A percentile compares a stretch with the other conserved stretches of the same genome.
Evolutionary conservation across 1,140 invertebrate species (phyloP).

Genomic region (Caenorhabditis inopinata): DNA sequence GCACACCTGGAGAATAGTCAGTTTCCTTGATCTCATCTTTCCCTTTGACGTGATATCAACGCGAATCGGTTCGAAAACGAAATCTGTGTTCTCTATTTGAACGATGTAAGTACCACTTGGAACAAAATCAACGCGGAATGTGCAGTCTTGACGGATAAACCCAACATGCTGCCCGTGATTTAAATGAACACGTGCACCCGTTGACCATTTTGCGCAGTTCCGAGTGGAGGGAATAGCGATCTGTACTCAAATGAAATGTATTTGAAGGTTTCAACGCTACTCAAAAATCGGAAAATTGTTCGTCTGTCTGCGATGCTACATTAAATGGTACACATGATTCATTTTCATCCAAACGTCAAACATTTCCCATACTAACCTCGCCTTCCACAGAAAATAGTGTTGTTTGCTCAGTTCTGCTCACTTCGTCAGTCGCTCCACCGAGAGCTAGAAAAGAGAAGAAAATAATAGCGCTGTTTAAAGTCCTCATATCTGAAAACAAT

Average conservation of each 20-base stretch:
- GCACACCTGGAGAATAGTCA: slow-evolving; percentile 87
- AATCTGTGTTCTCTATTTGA: slow-evolving; percentile 80
- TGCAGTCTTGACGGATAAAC: slow-evolving; percentile 76
- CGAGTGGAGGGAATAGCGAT: slow-evolving; percentile 22
- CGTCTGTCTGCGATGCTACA: too few relatives aligned
- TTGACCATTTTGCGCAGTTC: slow-evolving; percentile 52
- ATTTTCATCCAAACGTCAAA: slow-evolving; percentile 13
- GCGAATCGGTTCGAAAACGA: slow-evolving; percentile 83
- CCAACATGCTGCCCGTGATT: slow-evolving; percentile 64
- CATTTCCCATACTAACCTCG: not conserved
- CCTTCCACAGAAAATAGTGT: slow-evolving; percentile 33
- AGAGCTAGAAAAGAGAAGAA: not conserved
- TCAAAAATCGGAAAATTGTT: too few relatives aligned
- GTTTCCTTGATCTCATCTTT: slow-evolving; percentile 87
- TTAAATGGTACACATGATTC: too few relatives aligned
- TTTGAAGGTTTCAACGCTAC: too few relatives aligned
- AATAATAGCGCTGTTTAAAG: not conserved
- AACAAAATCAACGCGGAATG: slow-evolving; percentile 83
- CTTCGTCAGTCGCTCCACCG: not conserved
- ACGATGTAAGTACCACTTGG: slow-evolving; percentile 91
- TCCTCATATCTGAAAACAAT: not conserved
- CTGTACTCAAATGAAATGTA: too few relatives aligned
- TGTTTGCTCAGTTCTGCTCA: slow-evolving; percentile 11
- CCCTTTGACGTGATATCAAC: slow-evolving; percentile 94
- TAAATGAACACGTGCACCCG: slow-evolving; percentile 53